Percentiles rank a stretch among this genome's conserved stretches.
phyloP scores from a whole-genome alignment of 2,797 vertebrate species.

The Staurois parvus region DNA sequence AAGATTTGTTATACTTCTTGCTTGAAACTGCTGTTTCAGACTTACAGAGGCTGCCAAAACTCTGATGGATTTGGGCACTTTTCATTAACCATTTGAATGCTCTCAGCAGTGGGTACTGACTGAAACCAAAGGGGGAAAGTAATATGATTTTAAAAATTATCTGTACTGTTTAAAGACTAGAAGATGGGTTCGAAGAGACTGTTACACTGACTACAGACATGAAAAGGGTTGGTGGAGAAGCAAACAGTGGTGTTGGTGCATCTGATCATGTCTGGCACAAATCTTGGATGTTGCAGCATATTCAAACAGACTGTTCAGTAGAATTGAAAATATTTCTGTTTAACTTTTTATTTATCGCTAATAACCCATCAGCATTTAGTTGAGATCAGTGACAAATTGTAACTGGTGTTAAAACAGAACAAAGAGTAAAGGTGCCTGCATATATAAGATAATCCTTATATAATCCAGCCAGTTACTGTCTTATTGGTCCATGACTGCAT shows the following conservation, averaged over 20 bases:
- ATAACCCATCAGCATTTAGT: too few species aligned
- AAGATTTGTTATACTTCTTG: conserved; percentile 62
- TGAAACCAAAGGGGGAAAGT: background rate
- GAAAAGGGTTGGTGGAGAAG: background rate
- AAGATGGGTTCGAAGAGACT: background rate
- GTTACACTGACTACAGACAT: background rate
- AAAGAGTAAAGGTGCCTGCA: too few species aligned
- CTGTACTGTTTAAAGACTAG: background rate
- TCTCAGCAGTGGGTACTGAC: conserved; percentile 15
- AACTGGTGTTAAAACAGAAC: too few species aligned
- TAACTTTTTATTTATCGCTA: too few species aligned
- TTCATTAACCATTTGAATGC: conserved; percentile 56
- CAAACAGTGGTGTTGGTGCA: background rate
- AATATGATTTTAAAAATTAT: background rate
- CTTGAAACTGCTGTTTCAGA: conserved; percentile 63
- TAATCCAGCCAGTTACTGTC: too few species aligned
- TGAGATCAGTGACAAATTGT: too few species aligned
- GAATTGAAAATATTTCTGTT: too few species aligned
- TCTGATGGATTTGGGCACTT: conserved; percentile 61
- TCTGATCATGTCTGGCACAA: too few species aligned
- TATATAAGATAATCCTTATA: too few species aligned
- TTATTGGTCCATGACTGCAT: too few species aligned
- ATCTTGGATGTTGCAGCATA: too few species aligned
- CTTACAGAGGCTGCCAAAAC: conserved; percentile 59
- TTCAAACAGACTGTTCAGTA: too few species aligned